Conservation (phyloP, 2,113 vertebrate species). For the Lethenteron camtschaticum region DNA sequence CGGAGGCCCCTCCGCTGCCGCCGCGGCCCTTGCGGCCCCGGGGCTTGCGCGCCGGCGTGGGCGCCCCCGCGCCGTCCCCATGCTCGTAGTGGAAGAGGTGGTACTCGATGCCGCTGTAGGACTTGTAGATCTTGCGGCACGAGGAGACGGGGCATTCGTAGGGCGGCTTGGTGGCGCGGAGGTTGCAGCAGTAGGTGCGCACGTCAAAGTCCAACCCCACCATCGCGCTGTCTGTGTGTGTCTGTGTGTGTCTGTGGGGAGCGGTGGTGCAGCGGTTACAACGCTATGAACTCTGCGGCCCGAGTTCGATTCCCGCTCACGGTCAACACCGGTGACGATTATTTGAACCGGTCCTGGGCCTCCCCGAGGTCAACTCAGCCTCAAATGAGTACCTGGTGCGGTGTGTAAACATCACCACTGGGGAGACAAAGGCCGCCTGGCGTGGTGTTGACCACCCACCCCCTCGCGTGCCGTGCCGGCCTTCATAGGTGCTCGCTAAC, state of each 20-base stretch:
- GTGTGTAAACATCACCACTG: too few species aligned
- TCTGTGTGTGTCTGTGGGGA: background rate
- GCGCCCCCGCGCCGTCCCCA: conserved; percentile 27
- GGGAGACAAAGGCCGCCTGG: too few species aligned
- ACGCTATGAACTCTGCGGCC: background rate
- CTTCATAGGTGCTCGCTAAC: too few species aligned
- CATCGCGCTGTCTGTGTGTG: conserved; percentile 10
- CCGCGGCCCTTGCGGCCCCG: conserved; percentile 13
- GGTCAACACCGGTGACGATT: background rate
- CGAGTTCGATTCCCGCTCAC: background rate
- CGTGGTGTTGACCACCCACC: too few species aligned
- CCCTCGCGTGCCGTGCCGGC: too few species aligned
- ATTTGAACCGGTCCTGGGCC: background rate
- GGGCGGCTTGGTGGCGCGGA: conserved; percentile 85
- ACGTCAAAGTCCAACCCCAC: conserved; percentile 97
- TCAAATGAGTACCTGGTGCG: too few species aligned
- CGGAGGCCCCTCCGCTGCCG: background rate
- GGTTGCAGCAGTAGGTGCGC: conserved; percentile 90
- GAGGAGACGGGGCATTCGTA: conserved; percentile 85
- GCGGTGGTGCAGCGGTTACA: background rate
- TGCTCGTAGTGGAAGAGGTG: conserved; percentile 96
- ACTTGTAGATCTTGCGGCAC: conserved; percentile 93
- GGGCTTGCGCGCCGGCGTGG: conserved; percentile 12
- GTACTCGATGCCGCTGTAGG: conserved; percentile 95
- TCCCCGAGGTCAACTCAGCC: too few species aligned